Evolutionary conservation across 2,113 vertebrate species (phyloP).

Genomic region (Phrynosoma blainvillii): DNA sequence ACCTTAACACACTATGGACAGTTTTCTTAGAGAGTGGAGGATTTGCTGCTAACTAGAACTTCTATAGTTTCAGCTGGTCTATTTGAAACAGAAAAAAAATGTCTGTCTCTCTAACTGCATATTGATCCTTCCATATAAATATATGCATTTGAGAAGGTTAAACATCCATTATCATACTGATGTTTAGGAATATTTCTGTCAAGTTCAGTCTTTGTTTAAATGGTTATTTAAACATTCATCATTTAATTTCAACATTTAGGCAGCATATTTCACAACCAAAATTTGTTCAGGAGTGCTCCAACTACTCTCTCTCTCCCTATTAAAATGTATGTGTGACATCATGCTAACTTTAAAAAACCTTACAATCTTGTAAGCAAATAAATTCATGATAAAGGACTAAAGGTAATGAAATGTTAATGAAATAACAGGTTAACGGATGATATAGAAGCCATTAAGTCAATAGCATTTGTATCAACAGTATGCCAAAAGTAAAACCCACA

Average conservation of each 20-base stretch:
- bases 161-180: constrained; percentile 1
- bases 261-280: constrained; percentile 24
- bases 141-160: not conserved
- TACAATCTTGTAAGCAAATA: constrained; percentile 30
- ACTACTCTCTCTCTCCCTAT: constrained; percentile 30
- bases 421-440: constrained; percentile 37
- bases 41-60: constrained; percentile 62
- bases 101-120: constrained; percentile 5
- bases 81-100: constrained; percentile 34
- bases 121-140: not conserved
- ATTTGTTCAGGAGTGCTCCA: constrained; percentile 33
- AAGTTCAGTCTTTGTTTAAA: not conserved
- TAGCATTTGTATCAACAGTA: not conserved
- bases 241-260: constrained; percentile 10
- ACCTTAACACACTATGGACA: constrained; percentile 78
- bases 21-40: constrained; percentile 66
- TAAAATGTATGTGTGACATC: constrained; percentile 42
- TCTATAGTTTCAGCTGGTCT: constrained; percentile 56
- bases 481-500: constrained; percentile 7
- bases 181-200: not conserved
- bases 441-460: constrained; percentile 4
- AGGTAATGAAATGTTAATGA: constrained; percentile 60
- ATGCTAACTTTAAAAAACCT: not conserved
- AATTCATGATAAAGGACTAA: not conserved
- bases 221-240: constrained; percentile 5